Evolutionary conservation across 2,888 invertebrate genomes (phyloP).

Genomic region (Tipula confusa): DNA sequence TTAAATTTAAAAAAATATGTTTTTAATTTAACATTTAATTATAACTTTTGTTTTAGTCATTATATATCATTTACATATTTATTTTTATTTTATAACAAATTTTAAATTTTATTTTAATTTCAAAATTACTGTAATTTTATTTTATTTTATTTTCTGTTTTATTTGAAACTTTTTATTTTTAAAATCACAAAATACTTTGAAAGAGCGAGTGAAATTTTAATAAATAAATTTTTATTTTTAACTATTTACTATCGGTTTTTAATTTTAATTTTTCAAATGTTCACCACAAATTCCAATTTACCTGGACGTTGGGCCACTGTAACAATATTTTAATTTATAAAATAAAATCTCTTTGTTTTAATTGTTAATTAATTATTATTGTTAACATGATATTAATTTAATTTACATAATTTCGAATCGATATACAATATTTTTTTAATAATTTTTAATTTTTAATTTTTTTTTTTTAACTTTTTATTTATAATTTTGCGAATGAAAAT

Average conservation of each 20-base stretch:
- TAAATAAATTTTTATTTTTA: slow-evolving; percentile 27
- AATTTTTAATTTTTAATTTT: no score
- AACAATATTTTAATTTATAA: neutral
- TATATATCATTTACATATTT: neutral
- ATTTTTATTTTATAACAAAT: neutral
- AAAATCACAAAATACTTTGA: slow-evolving; percentile 31
- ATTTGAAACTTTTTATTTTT: neutral
- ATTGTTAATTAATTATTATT: neutral
- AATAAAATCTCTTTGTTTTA: neutral
- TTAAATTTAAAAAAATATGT: neutral
- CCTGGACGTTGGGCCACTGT: neutral
- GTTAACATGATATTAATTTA: neutral
- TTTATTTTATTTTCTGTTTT: neutral
- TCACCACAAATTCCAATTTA: neutral
- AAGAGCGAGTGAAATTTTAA: slow-evolving; percentile 26
- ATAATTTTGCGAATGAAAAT: neutral
- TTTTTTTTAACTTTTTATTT: neutral
- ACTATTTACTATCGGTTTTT: neutral
- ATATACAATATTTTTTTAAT: neutral
- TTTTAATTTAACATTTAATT: neutral
- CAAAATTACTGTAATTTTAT: neutral
- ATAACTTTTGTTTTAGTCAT: slow-evolving; percentile 4
- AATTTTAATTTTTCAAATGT: neutral
- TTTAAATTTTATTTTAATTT: neutral
- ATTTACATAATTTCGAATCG: neutral